These are phyloP conservation scores for Lucilia sericata DNA, from an alignment of 1,140 invertebrate species.

Conservation along the genomic window DNA sequence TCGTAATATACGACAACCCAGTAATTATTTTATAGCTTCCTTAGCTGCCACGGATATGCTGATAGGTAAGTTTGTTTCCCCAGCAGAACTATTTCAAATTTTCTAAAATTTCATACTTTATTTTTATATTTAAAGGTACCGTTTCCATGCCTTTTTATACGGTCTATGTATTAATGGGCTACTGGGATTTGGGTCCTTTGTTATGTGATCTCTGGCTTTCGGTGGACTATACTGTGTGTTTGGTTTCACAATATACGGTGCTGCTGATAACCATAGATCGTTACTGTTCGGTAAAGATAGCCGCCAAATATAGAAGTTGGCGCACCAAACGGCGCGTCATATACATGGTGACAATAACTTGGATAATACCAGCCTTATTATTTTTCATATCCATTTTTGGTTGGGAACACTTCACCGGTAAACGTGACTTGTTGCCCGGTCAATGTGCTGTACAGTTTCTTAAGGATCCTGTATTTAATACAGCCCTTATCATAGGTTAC, in stretches of 20 bases:
- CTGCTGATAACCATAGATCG: conserved; percentile 98
- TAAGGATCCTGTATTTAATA: conserved; percentile 97
- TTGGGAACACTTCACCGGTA: conserved; percentile 98
- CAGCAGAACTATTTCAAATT: background rate
- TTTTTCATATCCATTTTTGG: conserved; percentile 99
- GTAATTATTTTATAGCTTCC: conserved; percentile 99
- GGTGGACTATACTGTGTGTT: conserved; percentile 98
- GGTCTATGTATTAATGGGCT: conserved; percentile 94
- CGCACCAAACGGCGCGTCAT: conserved; percentile 92
- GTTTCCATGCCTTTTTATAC: conserved; percentile 97
- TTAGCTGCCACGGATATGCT: conserved; percentile 97
- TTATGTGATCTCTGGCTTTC: conserved; percentile 99
- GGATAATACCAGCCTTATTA: conserved; percentile 95
- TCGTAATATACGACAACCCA: conserved; percentile 96
- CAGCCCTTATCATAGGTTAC: conserved; percentile 96
- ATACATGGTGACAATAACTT: conserved; percentile 95
- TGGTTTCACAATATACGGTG: conserved; percentile 99
- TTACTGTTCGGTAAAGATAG: conserved; percentile 99
- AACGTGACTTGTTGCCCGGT: conserved; percentile 85
- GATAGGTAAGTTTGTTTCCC: conserved; percentile 79
- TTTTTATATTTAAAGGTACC: conserved; percentile 76
- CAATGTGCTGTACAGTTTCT: conserved; percentile 98
- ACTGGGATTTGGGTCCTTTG: conserved; percentile 96
- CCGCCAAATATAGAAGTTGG: conserved; percentile 97
- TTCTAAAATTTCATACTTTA: background rate